Evolutionary conservation across 2,888 invertebrate species (phyloP), one percentile per base, ranked within the genome.

Genomic region (Molanna angustata): DNA sequence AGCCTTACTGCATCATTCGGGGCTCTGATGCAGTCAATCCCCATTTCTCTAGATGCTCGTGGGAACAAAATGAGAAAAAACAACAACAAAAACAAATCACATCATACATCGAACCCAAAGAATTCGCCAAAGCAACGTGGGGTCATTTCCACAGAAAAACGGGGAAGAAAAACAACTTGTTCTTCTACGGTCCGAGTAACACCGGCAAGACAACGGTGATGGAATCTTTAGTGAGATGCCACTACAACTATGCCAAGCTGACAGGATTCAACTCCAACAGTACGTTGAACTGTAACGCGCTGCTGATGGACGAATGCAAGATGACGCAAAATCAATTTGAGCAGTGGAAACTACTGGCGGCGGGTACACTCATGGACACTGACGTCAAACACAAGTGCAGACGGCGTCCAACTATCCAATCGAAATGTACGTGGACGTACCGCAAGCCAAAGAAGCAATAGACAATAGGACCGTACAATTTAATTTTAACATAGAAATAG

Each of bases 241-340:
- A 63, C 4, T 64, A 54, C 47, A 64, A 65, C 13, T 59, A 3
- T 17, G 18, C 17, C 0, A 43, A 62, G 50, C 18, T 66, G 3
- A 64, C 65, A 0, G 65, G 63, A 4, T n/a, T 66, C 1, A 56
- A 53, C 0, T 53, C 64, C 0, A 53, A 13, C 0, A 58, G 58
- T 0, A 17, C 54, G 0, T 54, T 54, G 27, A 54, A 54, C 17
- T 54, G 50, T 33, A 54, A 54, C 40, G 54, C 54, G 4, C 32
- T 42, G 11, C 41, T 47, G 13, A 56, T 52, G 52, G 56, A 49
- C 19, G 52, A 53, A 35, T 56, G 56, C 18, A 56, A 49, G 42
- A 19, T 56, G 16, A 52, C 56, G 4, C 49, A 40, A 16, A 59
- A 59, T 20, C 54, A 58, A 20, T 57, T 57, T 18, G 59, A 59